phyloP scores from a whole-genome alignment of 2,113 vertebrate genomes.

The Aviceda subcristata region DNA sequence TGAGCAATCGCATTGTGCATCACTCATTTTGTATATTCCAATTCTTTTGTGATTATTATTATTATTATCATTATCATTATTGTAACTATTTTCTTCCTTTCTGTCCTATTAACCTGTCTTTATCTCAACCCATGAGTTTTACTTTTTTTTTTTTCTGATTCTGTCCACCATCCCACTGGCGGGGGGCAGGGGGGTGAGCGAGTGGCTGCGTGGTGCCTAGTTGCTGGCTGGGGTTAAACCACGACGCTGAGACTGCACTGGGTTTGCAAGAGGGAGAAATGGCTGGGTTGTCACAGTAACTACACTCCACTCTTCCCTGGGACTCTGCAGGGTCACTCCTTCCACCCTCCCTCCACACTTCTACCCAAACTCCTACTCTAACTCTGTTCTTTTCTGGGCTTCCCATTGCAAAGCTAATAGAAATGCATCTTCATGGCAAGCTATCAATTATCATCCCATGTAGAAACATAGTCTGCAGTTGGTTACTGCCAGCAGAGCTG shows the following conservation, averaged over 20 bases:
- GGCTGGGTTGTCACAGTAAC: background rate
- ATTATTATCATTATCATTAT: no score
- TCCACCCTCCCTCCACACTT: background rate
- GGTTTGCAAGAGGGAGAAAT: background rate
- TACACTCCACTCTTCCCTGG: background rate
- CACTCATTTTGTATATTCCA: no score
- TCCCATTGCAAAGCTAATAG: background rate
- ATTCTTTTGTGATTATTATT: no score
- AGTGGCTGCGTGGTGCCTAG: no score
- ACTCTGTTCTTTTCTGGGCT: background rate
- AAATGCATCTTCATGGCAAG: background rate
- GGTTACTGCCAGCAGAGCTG: constrained; percentile 5
- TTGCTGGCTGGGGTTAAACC: no score
- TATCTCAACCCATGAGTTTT: no score
- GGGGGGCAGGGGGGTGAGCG: no score
- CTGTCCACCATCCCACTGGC: no score
- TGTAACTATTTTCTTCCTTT: no score
- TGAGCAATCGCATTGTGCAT: no score
- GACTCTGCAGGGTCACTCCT: background rate
- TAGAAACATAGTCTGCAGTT: background rate
- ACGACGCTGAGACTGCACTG: background rate
- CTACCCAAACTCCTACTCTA: background rate
- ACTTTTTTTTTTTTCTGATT: no score
- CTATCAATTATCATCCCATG: background rate
- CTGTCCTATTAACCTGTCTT: no score